These are phyloP conservation scores for Leptoclinus maculatus DNA, from an alignment of 2,797 vertebrate species.

Conservation along the genomic window DNA sequence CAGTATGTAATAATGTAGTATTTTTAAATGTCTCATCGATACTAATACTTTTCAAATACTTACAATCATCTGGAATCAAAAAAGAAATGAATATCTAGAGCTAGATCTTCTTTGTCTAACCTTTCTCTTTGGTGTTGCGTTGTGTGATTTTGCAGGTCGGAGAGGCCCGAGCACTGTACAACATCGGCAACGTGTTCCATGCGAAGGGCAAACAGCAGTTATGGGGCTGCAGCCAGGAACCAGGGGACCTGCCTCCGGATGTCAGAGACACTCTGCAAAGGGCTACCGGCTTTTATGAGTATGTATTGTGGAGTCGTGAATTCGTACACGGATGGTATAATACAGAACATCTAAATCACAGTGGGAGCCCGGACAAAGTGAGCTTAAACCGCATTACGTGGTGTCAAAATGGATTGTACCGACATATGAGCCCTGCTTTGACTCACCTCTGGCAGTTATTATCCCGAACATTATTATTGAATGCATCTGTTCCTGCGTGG, in stretches of 20 bases:
- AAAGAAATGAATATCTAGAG: neutral
- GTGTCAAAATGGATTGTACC: neutral
- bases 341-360: neutral
- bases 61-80: neutral
- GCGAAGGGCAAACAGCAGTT: slow-evolving; percentile 96
- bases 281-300: slow-evolving; percentile 96
- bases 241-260: slow-evolving; percentile 88
- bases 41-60: neutral
- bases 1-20: neutral
- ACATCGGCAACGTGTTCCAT: slow-evolving; percentile 96
- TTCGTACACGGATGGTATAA: neutral
- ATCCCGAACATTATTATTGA: neutral
- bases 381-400: neutral
- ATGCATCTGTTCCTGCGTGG: neutral
- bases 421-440: no score
- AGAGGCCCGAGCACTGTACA: slow-evolving; percentile 95
- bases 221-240: slow-evolving; percentile 90
- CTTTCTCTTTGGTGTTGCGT: neutral
- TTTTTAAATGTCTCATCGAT: no score
- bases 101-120: neutral
- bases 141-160: slow-evolving; percentile 85
- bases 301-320: slow-evolving; percentile 63
- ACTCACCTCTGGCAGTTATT: neutral
- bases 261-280: slow-evolving; percentile 91
- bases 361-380: neutral